A percentile compares a stretch with the other conserved stretches of the same genome.
Evolutionary conservation across 2,888 invertebrate species (phyloP).

Genomic region (Gryllus longicercus): DNA sequence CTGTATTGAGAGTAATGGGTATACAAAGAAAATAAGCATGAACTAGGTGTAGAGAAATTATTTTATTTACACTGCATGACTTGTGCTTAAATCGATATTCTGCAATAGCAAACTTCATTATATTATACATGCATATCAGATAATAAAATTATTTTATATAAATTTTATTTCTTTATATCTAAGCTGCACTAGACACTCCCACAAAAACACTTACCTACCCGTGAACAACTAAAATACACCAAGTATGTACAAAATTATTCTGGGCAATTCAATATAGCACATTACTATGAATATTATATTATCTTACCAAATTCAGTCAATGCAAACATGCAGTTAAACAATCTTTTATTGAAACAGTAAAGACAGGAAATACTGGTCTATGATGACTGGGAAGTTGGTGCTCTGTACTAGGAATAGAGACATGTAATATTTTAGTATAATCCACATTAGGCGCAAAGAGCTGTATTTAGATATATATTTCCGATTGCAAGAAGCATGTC

Average conservation of each 20-base stretch:
- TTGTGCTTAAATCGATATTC: background rate
- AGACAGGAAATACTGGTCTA: background rate
- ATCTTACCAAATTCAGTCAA: background rate
- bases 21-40: too few species aligned
- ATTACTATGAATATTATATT: background rate
- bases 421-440: too few species aligned
- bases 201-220: background rate
- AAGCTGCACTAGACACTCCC: too few species aligned
- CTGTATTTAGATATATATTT: too few species aligned
- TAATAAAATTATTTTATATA: conserved; percentile 1
- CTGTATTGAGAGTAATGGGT: too few species aligned
- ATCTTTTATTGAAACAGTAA: background rate
- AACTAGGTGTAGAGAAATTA: background rate
- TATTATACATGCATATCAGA: background rate
- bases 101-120: conserved; percentile 1
- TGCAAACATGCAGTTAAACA: conserved; percentile 2
- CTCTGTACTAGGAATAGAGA: too few species aligned
- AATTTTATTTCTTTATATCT: background rate
- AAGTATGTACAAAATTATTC: background rate
- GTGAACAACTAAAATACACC: conserved; percentile 2
- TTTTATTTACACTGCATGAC: conserved; percentile 1
- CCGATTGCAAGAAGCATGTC: too few species aligned
- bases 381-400: too few species aligned
- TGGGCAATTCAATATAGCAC: background rate
- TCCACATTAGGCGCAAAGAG: too few species aligned